Evolutionary conservation across 2,888 invertebrate genomes (phyloP).

Genomic region (Poecilus cupreus): DNA sequence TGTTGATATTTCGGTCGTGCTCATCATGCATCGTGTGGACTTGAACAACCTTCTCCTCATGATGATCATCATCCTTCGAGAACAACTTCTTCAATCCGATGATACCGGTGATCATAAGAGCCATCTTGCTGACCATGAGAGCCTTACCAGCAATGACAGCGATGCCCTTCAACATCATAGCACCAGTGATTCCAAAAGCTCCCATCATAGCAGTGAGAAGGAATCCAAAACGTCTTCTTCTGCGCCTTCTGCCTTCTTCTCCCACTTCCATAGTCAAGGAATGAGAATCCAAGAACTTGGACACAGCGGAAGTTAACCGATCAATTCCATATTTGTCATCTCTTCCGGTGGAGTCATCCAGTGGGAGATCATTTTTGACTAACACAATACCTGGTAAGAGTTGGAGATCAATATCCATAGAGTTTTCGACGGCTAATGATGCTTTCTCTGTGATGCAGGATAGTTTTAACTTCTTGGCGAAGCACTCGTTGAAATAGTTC

Average conservation of each 20-base stretch:
- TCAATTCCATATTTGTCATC: conserved; percentile 63
- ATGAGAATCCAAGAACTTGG: conserved; percentile 79
- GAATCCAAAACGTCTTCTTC: conserved; percentile 65
- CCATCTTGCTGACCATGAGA: conserved; percentile 83
- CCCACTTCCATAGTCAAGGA: conserved; percentile 76
- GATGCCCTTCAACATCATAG: conserved; percentile 81
- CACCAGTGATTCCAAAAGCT: conserved; percentile 80
- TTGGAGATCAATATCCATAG: conserved; percentile 67
- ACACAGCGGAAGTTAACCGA: conserved; percentile 75
- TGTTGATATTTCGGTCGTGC: conserved; percentile 64
- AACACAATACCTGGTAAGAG: conserved; percentile 65
- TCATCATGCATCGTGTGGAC: conserved; percentile 76
- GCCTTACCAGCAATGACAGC: conserved; percentile 84
- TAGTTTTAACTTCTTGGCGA: conserved; percentile 2
- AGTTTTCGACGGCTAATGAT: conserved; percentile 67
- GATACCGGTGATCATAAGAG: conserved; percentile 82
- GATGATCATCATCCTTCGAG: conserved; percentile 79
- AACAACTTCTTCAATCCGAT: conserved; percentile 84
- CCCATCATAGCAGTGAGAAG: conserved; percentile 40
- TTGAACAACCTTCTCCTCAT: conserved; percentile 79
- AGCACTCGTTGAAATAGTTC: conserved; percentile 47
- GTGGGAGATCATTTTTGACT: conserved; percentile 65
- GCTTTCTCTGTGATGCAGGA: conserved; percentile 69
- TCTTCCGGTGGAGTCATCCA: conserved; percentile 59
- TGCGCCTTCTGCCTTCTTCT: conserved; percentile 62